Evolutionary conservation across 1,140 invertebrate genomes (phyloP).

Genomic region (Drosophila arawakana): DNA sequence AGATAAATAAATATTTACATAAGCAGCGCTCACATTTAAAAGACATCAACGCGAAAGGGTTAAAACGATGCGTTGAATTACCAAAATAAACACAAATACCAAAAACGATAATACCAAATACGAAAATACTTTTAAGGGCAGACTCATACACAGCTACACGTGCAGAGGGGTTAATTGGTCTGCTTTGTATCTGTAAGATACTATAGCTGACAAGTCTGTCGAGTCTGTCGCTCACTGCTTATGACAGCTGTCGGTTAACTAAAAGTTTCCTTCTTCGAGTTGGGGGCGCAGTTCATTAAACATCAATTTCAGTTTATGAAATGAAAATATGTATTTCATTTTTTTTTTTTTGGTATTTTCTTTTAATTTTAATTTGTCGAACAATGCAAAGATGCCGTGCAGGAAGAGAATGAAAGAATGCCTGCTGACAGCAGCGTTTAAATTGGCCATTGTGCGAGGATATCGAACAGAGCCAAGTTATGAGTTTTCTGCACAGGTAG

Average conservation of each 20-base stretch:
- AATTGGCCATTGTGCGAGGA: slow-evolving; percentile 69
- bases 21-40: slow-evolving; percentile 72
- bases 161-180: slow-evolving; percentile 68
- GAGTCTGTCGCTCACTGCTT: slow-evolving; percentile 55
- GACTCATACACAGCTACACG: slow-evolving; percentile 21
- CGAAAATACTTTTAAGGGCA: slow-evolving; percentile 70
- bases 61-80: slow-evolving; percentile 79
- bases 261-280: slow-evolving; percentile 54
- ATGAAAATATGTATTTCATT: slow-evolving; percentile 17
- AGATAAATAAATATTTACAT: slow-evolving; percentile 71
- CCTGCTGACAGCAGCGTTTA: slow-evolving; percentile 76
- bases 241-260: slow-evolving; percentile 70
- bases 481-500: slow-evolving; percentile 46
- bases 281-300: slow-evolving; percentile 65
- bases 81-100: slow-evolving; percentile 79
- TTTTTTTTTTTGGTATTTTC: slow-evolving; percentile 58
- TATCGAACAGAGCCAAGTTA: slow-evolving; percentile 13
- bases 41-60: slow-evolving; percentile 70
- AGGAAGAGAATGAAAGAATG: slow-evolving; percentile 36
- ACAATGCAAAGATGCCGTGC: slow-evolving; percentile 8
- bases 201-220: slow-evolving; percentile 46
- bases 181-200: slow-evolving; percentile 71
- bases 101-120: slow-evolving; percentile 65
- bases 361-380: slow-evolving; percentile 67
- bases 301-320: slow-evolving; percentile 48